A percentile compares a stretch with the other conserved stretches of the same genome.
Conservation (phyloP, 1,140 invertebrate genomes). For the Sitobion miscanthi region DNA sequence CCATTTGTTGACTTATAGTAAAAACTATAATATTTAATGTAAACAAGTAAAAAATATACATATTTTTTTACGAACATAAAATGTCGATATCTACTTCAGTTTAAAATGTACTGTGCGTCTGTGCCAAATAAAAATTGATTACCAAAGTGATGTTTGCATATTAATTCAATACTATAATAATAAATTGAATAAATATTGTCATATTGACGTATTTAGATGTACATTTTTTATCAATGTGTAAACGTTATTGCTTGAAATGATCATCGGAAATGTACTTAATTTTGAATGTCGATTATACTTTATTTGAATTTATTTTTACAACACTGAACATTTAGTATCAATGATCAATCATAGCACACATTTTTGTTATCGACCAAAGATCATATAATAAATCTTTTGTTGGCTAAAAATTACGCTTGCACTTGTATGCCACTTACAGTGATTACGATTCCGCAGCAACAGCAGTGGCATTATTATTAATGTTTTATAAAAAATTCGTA, state of each 20-base stretch:
- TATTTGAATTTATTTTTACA: not conserved
- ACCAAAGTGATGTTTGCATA: not conserved
- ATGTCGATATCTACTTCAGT: not conserved
- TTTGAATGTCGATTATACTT: not conserved
- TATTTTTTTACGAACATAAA: not conserved
- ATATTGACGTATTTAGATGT: not conserved
- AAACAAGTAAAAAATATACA: not conserved
- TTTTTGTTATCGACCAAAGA: not conserved
- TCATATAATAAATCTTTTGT: constrained; percentile 4
- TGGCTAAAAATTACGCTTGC: not conserved
- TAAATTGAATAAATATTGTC: not conserved
- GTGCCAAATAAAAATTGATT: not conserved
- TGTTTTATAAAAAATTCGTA: constrained; percentile 24
- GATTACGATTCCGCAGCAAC: not conserved
- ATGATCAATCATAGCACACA: not conserved
- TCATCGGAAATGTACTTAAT: not conserved
- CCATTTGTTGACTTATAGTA: not conserved
- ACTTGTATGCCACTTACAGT: not conserved
- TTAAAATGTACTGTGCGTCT: not conserved
- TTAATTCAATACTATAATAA: not conserved
- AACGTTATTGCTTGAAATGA: not conserved
- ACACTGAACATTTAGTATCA: not conserved
- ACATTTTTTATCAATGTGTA: not conserved
- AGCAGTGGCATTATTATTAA: not conserved
- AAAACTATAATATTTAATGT: not conserved